phyloP scores from a whole-genome alignment of 2,888 invertebrate species.

The Nephrocerus scutellatus region DNA sequence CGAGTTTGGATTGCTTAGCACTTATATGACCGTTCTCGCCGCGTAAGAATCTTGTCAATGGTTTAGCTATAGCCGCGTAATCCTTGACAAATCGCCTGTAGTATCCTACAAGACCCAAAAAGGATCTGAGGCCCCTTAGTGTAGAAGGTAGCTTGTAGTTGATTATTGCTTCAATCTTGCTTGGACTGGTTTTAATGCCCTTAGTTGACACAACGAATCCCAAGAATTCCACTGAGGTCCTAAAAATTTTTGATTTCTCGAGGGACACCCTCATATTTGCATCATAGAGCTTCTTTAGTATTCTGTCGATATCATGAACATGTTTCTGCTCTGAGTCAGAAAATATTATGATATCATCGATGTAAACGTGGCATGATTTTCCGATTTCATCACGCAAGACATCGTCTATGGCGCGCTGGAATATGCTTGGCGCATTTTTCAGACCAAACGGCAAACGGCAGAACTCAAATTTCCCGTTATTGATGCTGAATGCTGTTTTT shows the following conservation, averaged over 20 bases:
- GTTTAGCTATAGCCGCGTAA: slow-evolving; percentile 17
- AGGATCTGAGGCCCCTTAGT: slow-evolving; percentile 9
- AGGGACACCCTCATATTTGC: slow-evolving; percentile 12
- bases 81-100: slow-evolving; percentile 17
- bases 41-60: slow-evolving; percentile 15
- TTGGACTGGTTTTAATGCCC: slow-evolving; percentile 18
- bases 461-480: too few species aligned
- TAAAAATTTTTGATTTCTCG: slow-evolving; percentile 25
- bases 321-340: slow-evolving; percentile 7
- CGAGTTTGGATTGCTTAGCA: slow-evolving; percentile 12
- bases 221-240: slow-evolving; percentile 30
- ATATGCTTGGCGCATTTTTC: too few species aligned
- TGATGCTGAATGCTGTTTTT: too few species aligned
- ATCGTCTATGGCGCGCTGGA: too few species aligned
- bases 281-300: slow-evolving; percentile 9
- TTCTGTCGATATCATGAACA: slow-evolving; percentile 8
- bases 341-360: too few species aligned
- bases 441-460: too few species aligned
- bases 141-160: slow-evolving; percentile 8
- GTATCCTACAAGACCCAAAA: slow-evolving; percentile 13
- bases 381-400: slow-evolving; percentile 1
- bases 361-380: slow-evolving; percentile 6
- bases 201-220: slow-evolving; percentile 29
- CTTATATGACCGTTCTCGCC: slow-evolving; percentile 16
- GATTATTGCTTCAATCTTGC: slow-evolving; percentile 10